Evolutionary conservation across 2,113 vertebrate genomes (phyloP).

Genomic region (Oryzias melastigma): DNA sequence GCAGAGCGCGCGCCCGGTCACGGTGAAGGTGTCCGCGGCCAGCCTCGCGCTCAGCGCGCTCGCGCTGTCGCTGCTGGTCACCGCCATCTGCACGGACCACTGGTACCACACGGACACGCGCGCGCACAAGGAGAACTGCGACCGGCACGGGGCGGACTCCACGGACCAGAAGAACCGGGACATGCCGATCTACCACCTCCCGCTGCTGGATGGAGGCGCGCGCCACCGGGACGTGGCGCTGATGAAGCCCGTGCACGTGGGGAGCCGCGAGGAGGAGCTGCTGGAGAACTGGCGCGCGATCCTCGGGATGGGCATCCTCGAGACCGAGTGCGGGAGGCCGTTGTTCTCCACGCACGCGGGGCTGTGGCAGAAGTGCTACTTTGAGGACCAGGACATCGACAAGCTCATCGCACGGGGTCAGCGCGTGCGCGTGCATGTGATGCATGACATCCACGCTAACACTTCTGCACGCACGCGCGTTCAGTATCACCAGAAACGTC

Average conservation of each 20-base stretch:
- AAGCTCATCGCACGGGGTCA: conserved; percentile 81
- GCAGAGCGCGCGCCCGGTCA: conserved; percentile 75
- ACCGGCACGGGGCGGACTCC: conserved; percentile 78
- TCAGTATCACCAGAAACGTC: no score
- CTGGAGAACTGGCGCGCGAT: conserved; percentile 85
- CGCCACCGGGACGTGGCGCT: conserved; percentile 70
- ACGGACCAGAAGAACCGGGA: conserved; percentile 87
- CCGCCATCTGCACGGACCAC: conserved; percentile 85
- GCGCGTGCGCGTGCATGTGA: background rate
- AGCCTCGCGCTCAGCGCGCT: conserved; percentile 81
- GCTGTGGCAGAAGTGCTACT: conserved; percentile 88
- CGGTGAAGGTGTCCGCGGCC: conserved; percentile 79
- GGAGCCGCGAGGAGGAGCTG: conserved; percentile 78
- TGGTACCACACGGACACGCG: conserved; percentile 89
- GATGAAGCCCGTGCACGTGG: conserved; percentile 79
- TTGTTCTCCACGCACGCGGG: conserved; percentile 85
- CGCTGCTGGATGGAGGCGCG: conserved; percentile 77
- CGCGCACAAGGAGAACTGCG: conserved; percentile 86
- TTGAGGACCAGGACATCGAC: conserved; percentile 83
- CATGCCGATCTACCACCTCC: conserved; percentile 91
- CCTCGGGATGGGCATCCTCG: conserved; percentile 85
- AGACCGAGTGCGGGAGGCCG: conserved; percentile 84
- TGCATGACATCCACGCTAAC: background rate
- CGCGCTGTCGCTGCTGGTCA: conserved; percentile 80
- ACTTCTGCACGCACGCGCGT: background rate